Conservation (phyloP, 2,797 vertebrate species). For the Apogon talboti region DNA sequence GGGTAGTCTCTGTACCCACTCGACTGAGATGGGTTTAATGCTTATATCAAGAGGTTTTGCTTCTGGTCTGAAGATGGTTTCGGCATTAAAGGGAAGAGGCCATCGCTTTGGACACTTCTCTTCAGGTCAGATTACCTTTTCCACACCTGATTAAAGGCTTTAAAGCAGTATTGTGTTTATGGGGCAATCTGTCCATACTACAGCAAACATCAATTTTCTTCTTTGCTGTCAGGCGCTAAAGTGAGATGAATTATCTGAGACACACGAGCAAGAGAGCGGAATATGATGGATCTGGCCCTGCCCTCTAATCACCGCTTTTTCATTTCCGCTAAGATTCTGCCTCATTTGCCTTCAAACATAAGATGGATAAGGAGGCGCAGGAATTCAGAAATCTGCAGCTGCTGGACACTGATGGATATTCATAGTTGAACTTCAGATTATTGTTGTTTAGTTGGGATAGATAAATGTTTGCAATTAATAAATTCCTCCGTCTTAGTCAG, state of each 20-base stretch:
- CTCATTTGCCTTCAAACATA: slow-evolving; percentile 63
- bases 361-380: slow-evolving; percentile 48
- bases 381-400: slow-evolving; percentile 25
- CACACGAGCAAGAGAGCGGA: slow-evolving; percentile 31
- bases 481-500: slow-evolving; percentile 10
- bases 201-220: slow-evolving; percentile 68
- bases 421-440: slow-evolving; percentile 29
- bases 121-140: slow-evolving; percentile 37
- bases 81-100: slow-evolving; percentile 22
- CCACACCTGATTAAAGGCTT: slow-evolving; percentile 73
- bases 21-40: too few species aligned
- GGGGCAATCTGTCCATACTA: slow-evolving; percentile 46
- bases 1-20: not conserved
- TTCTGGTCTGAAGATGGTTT: slow-evolving; percentile 43
- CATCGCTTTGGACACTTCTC: slow-evolving; percentile 43
- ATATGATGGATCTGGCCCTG: slow-evolving; percentile 61
- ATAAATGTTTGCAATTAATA: slow-evolving; percentile 42
- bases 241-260: slow-evolving; percentile 73
- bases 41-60: too few species aligned
- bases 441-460: slow-evolving; percentile 47
- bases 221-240: slow-evolving; percentile 61
- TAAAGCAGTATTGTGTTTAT: slow-evolving; percentile 67
- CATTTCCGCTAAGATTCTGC: slow-evolving; percentile 70
- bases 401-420: slow-evolving; percentile 47
- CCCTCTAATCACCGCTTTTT: slow-evolving; percentile 71